Base-by-base conservation (phyloP, 2,888 invertebrate species). In the Dynastes hyllus region DNA sequence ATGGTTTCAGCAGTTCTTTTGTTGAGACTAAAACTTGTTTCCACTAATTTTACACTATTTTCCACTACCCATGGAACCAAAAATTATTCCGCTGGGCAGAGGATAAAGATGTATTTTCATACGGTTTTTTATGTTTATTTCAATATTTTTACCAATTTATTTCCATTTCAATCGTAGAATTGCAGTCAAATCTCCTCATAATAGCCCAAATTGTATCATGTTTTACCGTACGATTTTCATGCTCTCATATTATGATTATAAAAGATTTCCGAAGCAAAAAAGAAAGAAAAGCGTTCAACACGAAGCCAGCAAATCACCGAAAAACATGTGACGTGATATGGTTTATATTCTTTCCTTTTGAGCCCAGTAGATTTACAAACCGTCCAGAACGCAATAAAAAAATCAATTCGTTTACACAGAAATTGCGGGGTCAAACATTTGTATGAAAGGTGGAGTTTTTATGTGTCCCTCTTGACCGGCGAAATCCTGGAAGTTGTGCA, bases 361-460 rank as follows among this genome's bases (percentile, higher is more conserved):
- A 50, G 32, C 61, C 58, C 32, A 32, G 67, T 67, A 77, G 69
- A 77, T 77, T 77, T 77, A 69, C 67, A 67, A 77, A 61, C 71
- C 78, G 58, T 53, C 70, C 78, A 61, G 65, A 51, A 67, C 40
- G 71, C 55, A 63, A 78, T 73, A 77, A 77, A 77, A 78, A 78
- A 78, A 78, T 78, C 78, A 78, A 78, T 78, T 78, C 78, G 61
- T 70, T 78, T 65, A 61, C 78, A 69, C 65, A 73, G 58, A 61
- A 65, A 78, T 78, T 78, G 71, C 73, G 63, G 73, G 78, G 78
- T 78, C 78, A 78, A 71, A 65, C 78, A 78, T 78, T 78, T 73
- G 71, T 78, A 71, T 78, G 78, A 78, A 78, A 78, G 71, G 71
- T 78, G 51, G 71, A 69, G 69, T 78, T 78, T 78, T 78, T 78